phyloP scores from a whole-genome alignment of 1,140 invertebrate species.

The Drosophila sechellia region DNA sequence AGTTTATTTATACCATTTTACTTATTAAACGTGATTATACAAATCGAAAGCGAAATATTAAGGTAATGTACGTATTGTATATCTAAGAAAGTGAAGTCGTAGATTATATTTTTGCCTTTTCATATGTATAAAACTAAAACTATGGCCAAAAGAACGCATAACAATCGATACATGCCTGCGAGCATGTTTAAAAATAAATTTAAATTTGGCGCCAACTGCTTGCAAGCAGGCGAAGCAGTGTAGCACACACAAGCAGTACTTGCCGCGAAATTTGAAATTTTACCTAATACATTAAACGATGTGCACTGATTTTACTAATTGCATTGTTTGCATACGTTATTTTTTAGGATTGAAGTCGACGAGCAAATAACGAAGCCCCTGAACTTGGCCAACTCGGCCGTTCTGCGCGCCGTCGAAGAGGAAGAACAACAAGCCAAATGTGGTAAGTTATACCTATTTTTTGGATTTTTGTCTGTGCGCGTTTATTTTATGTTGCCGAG shows the following conservation, averaged over 20 bases:
- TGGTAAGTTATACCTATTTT: constrained; percentile 85
- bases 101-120: too few species aligned
- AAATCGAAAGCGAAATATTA: too few species aligned
- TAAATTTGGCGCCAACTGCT: not conserved
- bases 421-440: constrained; percentile 88
- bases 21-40: not conserved
- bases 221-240: constrained; percentile 19
- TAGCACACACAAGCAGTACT: not conserved
- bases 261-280: constrained; percentile 8
- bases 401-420: constrained; percentile 92
- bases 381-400: constrained; percentile 92
- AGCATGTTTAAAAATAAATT: not conserved
- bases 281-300: not conserved
- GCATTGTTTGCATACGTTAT: fast-evolving
- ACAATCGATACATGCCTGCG: too few species aligned
- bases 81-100: too few species aligned
- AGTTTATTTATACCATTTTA: too few species aligned
- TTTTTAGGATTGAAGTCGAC: constrained; percentile 70
- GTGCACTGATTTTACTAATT: not conserved
- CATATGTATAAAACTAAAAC: too few species aligned
- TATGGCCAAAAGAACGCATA: too few species aligned
- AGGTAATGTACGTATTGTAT: not conserved
- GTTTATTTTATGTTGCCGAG: constrained; percentile 7
- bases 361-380: constrained; percentile 87
- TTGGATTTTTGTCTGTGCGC: constrained; percentile 16